Base-by-base conservation (phyloP, 2,888 invertebrate species). In the Gandaritis pyraliata region DNA sequence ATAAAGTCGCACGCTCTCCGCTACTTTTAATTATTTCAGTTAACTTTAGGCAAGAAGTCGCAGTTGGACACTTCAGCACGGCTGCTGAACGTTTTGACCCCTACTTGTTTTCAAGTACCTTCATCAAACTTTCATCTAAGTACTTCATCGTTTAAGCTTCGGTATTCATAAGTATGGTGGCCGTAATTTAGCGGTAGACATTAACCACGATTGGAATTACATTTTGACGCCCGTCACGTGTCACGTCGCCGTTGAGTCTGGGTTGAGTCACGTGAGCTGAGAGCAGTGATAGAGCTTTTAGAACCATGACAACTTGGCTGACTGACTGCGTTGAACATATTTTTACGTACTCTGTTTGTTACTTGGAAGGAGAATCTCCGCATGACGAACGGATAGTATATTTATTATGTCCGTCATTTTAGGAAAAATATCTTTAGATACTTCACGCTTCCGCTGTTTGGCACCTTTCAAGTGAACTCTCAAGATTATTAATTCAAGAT, bases 41-140 rank as follows among this genome's bases (percentile, higher is more conserved):
- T 38, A 58, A 50, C 61, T 52, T 52, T 63, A 55, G 53, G 15
- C 43, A 61, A 66, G 68, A 53, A 58, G 58, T 67, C 55, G 39
- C 64, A 16, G 45, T 29, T 61, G 48, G 63, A 66, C 68, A 73
- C 75, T 77, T 67, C 50, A 52, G 70, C 72, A 73, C 70, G 73
- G 61, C 59, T 64, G 72, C 63, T 29, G n/a, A 46, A 45, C 61
- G 69, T 76, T 72, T 77, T 71, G 70, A 72, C 76, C 74, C 65
- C 65, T 71, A 72, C 72, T 78, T 68, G 62, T 64, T 68, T 58
- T 67, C 59, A 65, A 74, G 73, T 62, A 58, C 41, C 8, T 12
- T 18, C 69, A 41, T 43, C 56, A 55, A 61, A 67, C 64, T 64
- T 68, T 66, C 56, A 61, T 43, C 48, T 61, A 41, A 16, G 43